phyloP scores from a whole-genome alignment of 2,888 invertebrate species.

The Lypha dubia region DNA sequence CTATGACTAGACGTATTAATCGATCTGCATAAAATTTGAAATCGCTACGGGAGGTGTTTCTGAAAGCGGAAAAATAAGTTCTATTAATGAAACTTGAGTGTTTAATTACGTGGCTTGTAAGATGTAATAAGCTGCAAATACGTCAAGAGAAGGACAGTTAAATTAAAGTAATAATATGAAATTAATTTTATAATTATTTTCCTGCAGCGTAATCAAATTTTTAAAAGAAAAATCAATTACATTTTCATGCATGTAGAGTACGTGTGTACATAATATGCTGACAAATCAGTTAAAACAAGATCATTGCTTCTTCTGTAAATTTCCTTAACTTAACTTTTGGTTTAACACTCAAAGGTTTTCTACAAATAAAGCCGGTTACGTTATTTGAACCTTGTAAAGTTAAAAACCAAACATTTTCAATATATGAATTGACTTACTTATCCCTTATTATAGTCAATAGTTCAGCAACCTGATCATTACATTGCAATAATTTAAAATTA shows the following conservation, averaged over 20 bases:
- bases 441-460: slow-evolving; percentile 93
- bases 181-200: neutral
- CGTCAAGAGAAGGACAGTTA: neutral
- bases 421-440: slow-evolving; percentile 86
- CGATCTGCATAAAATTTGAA: slow-evolving; percentile 99
- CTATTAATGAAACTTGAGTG: neutral
- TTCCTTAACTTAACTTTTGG: neutral
- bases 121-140: neutral
- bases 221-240: slow-evolving; percentile 28
- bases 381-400: slow-evolving; percentile 2
- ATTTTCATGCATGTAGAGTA: neutral
- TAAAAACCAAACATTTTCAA: slow-evolving; percentile 13
- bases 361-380: slow-evolving; percentile 12
- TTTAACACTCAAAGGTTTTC: neutral
- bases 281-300: neutral
- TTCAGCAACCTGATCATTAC: slow-evolving; percentile 85
- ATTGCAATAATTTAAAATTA: slow-evolving; percentile 81
- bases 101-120: neutral
- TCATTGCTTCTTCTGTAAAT: neutral
- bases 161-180: too few relatives aligned
- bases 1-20: slow-evolving; percentile 97
- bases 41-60: slow-evolving; percentile 95
- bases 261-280: neutral
- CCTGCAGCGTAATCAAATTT: neutral
- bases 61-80: slow-evolving; percentile 82